These are phyloP conservation scores for Mechanitis mazaeus DNA, from an alignment of 2,888 invertebrate species.

Conservation along the genomic window DNA sequence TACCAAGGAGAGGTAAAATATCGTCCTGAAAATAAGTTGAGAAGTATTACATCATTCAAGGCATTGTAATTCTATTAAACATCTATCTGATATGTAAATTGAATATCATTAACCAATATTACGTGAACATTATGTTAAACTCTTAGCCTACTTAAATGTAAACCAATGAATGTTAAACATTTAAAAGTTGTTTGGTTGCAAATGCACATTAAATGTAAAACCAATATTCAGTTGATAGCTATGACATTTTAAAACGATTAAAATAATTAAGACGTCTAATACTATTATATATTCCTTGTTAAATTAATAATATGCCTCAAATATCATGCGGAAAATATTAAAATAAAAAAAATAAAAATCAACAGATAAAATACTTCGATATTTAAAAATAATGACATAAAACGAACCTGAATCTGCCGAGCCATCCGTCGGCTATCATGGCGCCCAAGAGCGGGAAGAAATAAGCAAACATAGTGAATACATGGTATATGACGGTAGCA, in stretches of 20 bases:
- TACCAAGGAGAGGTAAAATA: slow-evolving; percentile 90
- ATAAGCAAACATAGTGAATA: slow-evolving; percentile 92
- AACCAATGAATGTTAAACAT: not conserved
- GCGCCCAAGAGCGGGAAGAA: slow-evolving; percentile 94
- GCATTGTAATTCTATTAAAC: not conserved
- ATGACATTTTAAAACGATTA: not conserved
- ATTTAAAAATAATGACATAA: slow-evolving; percentile 5
- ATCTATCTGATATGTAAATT: not conserved
- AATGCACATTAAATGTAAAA: not conserved
- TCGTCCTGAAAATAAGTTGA: slow-evolving; percentile 78
- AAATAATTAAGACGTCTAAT: not conserved
- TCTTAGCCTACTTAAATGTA: slow-evolving; percentile 1
- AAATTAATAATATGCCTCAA: too few species aligned
- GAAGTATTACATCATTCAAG: not conserved
- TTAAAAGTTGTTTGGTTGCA: not conserved
- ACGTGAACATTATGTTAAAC: slow-evolving; percentile 1
- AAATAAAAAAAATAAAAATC: too few species aligned
- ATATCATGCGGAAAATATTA: too few species aligned
- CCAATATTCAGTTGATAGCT: too few species aligned
- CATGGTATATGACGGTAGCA: slow-evolving; percentile 92
- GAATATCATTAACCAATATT: slow-evolving; percentile 3
- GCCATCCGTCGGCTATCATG: slow-evolving; percentile 93
- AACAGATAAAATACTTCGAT: slow-evolving; percentile 1
- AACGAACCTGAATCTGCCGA: slow-evolving; percentile 88
- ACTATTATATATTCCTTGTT: not conserved